A percentile compares a stretch with the other conserved stretches of the same genome.
Evolutionary conservation across 2,888 invertebrate genomes (phyloP).

Genomic region (Ornithoptera alexandrae): DNA sequence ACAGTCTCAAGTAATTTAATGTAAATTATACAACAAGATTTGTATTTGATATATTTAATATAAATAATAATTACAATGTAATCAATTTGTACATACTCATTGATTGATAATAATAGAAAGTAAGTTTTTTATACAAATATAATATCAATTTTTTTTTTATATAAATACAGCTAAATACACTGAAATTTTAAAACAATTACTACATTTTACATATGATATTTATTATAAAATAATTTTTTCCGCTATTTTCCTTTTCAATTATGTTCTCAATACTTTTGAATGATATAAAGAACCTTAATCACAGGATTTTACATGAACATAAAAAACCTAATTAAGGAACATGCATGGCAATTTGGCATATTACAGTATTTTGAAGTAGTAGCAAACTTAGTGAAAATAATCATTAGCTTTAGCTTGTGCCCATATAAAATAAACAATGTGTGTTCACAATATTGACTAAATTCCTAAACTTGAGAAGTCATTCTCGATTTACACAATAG

Average conservation of each 20-base stretch:
- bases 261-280: constrained; percentile 19
- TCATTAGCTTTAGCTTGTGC: neutral
- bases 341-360: constrained; percentile 36
- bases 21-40: neutral
- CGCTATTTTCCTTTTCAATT: constrained; percentile 15
- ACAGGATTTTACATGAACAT: constrained; percentile 70
- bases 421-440: constrained; percentile 14
- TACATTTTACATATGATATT: constrained; percentile 36
- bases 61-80: constrained; percentile 75
- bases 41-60: constrained; percentile 73
- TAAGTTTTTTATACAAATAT: constrained; percentile 76
- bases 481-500: neutral
- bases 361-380: constrained; percentile 2
- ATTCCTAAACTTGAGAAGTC: constrained; percentile 12
- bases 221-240: constrained; percentile 10
- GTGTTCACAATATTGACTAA: constrained; percentile 23
- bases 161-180: constrained; percentile 56
- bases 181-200: constrained; percentile 59
- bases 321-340: constrained; percentile 75
- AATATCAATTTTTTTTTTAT: constrained; percentile 72
- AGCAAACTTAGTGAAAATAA: neutral
- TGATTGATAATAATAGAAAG: constrained; percentile 72
- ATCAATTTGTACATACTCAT: constrained; percentile 75
- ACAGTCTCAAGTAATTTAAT: too few relatives aligned
- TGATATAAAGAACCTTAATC: constrained; percentile 63